Conservation (phyloP, 30 jellyfish, hydroid and myxozoan genomes). For the Aurelia coerulea region DNA sequence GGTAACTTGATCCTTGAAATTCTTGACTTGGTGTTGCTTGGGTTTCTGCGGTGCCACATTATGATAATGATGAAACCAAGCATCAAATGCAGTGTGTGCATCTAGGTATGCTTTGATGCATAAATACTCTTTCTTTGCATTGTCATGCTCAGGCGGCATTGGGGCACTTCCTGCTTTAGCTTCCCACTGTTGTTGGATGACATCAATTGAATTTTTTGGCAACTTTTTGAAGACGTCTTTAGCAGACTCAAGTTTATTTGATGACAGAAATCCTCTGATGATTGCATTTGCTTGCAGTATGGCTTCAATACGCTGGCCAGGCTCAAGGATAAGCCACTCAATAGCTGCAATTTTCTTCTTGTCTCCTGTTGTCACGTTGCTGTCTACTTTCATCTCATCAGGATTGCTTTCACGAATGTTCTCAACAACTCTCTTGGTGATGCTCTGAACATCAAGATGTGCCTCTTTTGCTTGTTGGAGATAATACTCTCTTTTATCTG, state of each 20-base stretch:
- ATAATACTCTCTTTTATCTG: slow-evolving; percentile 56
- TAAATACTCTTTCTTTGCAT: slow-evolving; percentile 89
- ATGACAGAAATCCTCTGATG: slow-evolving; percentile 73
- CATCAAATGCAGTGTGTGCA: slow-evolving; percentile 94
- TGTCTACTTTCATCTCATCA: slow-evolving; percentile 26
- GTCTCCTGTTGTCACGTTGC: slow-evolving; percentile 57
- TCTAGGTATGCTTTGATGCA: slow-evolving; percentile 85
- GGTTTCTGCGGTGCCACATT: slow-evolving; percentile 89
- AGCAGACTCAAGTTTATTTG: slow-evolving; percentile 76
- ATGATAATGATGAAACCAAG: slow-evolving; percentile 90
- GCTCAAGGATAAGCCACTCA: slow-evolving; percentile 90
- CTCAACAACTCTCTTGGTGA: slow-evolving; percentile 85
- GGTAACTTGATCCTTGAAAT: slow-evolving; percentile 84
- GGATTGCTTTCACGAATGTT: slow-evolving; percentile 74
- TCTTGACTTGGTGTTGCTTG: slow-evolving; percentile 26
- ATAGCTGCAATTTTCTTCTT: slow-evolving; percentile 70
- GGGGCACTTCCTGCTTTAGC: slow-evolving; percentile 80
- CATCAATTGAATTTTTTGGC: slow-evolving; percentile 88
- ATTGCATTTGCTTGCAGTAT: slow-evolving; percentile 93
- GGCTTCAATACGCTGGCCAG: slow-evolving; percentile 88
- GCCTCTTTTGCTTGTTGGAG: slow-evolving; percentile 66
- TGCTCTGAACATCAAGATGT: slow-evolving; percentile 76
- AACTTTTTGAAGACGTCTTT: slow-evolving; percentile 65
- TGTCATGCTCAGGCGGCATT: slow-evolving; percentile 79
- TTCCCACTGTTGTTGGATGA: slow-evolving; percentile 84